A percentile compares a stretch with the other conserved stretches of the same genome.
Evolutionary conservation across 2,888 invertebrate genomes (phyloP).

Genomic region (Tipula lateralis): DNA sequence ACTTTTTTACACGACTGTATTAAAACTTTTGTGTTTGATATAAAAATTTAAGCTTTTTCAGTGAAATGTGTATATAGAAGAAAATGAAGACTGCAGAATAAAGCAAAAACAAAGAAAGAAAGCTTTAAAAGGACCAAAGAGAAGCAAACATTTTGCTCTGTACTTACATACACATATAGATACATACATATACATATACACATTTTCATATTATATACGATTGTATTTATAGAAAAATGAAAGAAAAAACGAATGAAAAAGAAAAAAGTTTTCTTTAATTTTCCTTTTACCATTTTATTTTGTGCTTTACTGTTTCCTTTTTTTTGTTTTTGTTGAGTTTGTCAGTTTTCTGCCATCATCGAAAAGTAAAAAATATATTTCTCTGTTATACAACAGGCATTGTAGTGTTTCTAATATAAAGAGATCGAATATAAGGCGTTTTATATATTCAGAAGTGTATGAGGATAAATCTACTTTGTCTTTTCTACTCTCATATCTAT

Average conservation of each 20-base stretch:
- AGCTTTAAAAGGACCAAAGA: background rate
- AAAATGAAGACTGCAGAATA: background rate
- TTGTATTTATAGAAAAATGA: slow-evolving; percentile 3
- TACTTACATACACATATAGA: background rate
- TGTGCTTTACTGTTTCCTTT: slow-evolving; percentile 11
- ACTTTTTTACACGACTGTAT: background rate
- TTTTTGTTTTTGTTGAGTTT: background rate
- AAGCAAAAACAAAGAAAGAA: background rate
- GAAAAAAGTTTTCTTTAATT: background rate
- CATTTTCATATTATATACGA: background rate
- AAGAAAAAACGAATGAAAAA: background rate
- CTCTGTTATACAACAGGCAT: slow-evolving; percentile 19
- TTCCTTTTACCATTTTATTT: slow-evolving; percentile 2
- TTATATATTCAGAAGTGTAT: slow-evolving; percentile 15
- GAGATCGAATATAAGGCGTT: slow-evolving; percentile 24
- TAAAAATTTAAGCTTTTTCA: background rate
- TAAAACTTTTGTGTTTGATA: background rate
- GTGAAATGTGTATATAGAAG: background rate
- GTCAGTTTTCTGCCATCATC: slow-evolving; percentile 24
- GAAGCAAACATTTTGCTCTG: background rate
- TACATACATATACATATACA: background rate
- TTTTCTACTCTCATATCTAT: background rate
- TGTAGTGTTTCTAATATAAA: background rate
- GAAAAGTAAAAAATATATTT: background rate
- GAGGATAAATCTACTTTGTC: slow-evolving; percentile 15